Evolutionary conservation across 2,113 vertebrate species (phyloP).

Genomic region (Dinomys branickii): DNA sequence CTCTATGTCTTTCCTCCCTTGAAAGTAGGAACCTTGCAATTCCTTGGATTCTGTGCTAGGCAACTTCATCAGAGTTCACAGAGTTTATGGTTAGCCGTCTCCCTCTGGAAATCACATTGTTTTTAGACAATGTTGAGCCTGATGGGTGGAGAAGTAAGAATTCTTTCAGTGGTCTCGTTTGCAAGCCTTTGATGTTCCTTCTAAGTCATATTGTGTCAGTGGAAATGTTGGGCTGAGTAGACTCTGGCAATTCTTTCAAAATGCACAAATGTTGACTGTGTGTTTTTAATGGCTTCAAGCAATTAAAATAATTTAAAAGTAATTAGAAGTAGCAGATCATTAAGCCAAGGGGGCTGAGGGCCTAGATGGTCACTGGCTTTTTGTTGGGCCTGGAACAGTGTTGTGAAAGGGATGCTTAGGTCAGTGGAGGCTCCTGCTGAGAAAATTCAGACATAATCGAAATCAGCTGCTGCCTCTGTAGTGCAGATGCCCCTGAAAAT

Average conservation of each 20-base stretch:
- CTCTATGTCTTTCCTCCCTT: not conserved
- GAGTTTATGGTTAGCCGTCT: not conserved
- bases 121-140: slow-evolving; percentile 37
- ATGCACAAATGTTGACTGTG: slow-evolving; percentile 55
- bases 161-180: slow-evolving; percentile 68
- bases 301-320: slow-evolving; percentile 79
- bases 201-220: slow-evolving; percentile 70
- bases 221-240: slow-evolving; percentile 65
- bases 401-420: slow-evolving; percentile 70
- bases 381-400: slow-evolving; percentile 46
- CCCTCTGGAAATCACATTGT: slow-evolving; percentile 73
- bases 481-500: slow-evolving; percentile 29
- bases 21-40: not conserved
- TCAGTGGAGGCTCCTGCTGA: slow-evolving; percentile 47
- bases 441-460: not conserved
- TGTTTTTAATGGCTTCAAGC: slow-evolving; percentile 74
- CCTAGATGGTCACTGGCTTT: slow-evolving; percentile 42
- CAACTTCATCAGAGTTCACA: not conserved
- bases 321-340: slow-evolving; percentile 70
- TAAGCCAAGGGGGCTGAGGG: slow-evolving; percentile 43
- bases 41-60: not conserved
- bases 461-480: slow-evolving; percentile 60
- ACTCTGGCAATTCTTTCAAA: slow-evolving; percentile 67
- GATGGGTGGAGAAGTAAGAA: slow-evolving; percentile 60
- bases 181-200: slow-evolving; percentile 77